Evolutionary conservation across 1,140 invertebrate species (phyloP), one percentile per base, ranked within the genome.

Genomic region (Penaeus japonicus): DNA sequence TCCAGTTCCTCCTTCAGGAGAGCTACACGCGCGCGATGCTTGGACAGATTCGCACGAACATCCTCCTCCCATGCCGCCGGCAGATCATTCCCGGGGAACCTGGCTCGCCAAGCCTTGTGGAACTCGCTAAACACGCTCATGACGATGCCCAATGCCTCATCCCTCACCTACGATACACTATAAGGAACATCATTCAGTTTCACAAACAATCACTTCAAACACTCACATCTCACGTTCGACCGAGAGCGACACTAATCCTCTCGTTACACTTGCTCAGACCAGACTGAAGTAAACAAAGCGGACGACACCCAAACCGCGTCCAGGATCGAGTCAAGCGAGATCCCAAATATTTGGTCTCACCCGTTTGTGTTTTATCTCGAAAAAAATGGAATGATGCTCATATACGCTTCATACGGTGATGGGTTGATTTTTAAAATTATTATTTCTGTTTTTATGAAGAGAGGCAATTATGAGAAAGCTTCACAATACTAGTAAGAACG

Each of bases 121-220:
- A 97, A 97, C 94, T 97, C 96, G 91, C 95, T 95, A 92, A 96
- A 97, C 91, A 97, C 96, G 94, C 96, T 97, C 96, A 97, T 97
- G 93, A 93, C 92, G 82, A 78, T 81, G 78, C 84, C 84, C 70
- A 77, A 35, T 86, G 59, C 84, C 84, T 75, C 85, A 86, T 86
- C 78, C 81, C 83, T 89, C 77, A 89, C 84, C 84, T 79, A 79
- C 32, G 53, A 70, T 15, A 83, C 88, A 84, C 83, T 53, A 85
- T 18, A 32, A 39, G 18, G 75, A 47, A 32, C 83, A 86, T 85
- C 78, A 85, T 78, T 20, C 47, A 70, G 39, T 57, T 85, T 62
- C 54, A 59, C 65, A 35, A 62, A 32, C 17, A 85, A 59, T 78
- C 84, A 84, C 80, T 84, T 20, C 27, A 55, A 84, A 59, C 88